These are phyloP conservation scores for Drosophila malerkotliana DNA, from an alignment of 1,140 invertebrate species.

Conservation along the genomic window DNA sequence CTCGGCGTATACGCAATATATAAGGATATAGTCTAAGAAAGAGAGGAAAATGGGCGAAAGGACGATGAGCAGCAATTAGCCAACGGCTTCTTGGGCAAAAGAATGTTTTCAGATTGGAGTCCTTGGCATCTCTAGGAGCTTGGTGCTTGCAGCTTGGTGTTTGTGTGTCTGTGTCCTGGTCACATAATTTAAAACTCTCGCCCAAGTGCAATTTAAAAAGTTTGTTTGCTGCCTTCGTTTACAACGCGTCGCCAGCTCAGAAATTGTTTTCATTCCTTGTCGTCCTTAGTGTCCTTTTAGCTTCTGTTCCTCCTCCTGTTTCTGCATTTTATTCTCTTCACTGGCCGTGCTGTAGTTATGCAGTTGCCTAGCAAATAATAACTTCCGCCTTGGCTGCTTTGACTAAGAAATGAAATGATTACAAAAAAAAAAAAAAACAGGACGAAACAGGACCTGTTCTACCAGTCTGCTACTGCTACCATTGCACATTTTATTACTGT, in stretches of 20 bases:
- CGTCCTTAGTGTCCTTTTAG: background rate
- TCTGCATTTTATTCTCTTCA: background rate
- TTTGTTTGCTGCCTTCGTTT: conserved; percentile 43
- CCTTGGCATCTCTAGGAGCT: background rate
- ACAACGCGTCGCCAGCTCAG: conserved; percentile 41
- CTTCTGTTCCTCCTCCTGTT: background rate
- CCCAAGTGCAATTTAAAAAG: conserved; percentile 62
- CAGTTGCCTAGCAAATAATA: conserved; percentile 63
- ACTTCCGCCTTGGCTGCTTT: conserved; percentile 57
- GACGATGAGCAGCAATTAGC: conserved; percentile 33
- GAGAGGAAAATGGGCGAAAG: background rate
- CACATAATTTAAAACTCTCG: conserved; percentile 60
- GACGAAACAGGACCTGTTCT: conserved; percentile 30
- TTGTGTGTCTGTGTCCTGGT: conserved; percentile 8
- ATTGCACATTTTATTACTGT: conserved; percentile 45
- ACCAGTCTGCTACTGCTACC: conserved; percentile 1
- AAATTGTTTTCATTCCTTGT: conserved; percentile 45
- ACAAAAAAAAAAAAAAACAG: conserved; percentile 34
- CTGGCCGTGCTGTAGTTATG: conserved; percentile 11
- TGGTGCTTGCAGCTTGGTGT: too few species aligned
- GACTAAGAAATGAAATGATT: conserved; percentile 64
- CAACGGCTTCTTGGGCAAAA: conserved; percentile 4
- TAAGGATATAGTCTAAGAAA: background rate
- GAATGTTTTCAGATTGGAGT: conserved; percentile 26
- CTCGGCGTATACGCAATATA: conserved; percentile 31